Conservation (phyloP, 2,888 invertebrate species). For the Hyppa rectilinea region DNA sequence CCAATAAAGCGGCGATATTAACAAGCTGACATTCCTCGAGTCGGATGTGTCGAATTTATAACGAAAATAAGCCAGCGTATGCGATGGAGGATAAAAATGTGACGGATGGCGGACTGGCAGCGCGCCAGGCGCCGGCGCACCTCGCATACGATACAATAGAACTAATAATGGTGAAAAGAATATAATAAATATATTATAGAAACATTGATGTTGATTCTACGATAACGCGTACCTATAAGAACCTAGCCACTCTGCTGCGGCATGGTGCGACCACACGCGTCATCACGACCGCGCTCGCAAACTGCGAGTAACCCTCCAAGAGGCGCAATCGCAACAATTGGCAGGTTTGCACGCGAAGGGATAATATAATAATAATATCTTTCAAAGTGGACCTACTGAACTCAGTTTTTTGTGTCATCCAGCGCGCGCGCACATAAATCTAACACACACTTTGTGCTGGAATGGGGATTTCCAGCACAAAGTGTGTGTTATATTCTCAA, state of each 20-base stretch:
- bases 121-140: slow-evolving; percentile 52
- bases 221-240: too few species aligned
- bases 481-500: too few species aligned
- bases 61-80: slow-evolving; percentile 64
- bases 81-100: slow-evolving; percentile 59
- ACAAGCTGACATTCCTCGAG: slow-evolving; percentile 52
- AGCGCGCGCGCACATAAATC: slow-evolving; percentile 32
- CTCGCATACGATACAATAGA: neutral
- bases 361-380: too few species aligned
- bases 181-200: too few species aligned
- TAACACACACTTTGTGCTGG: slow-evolving; percentile 17
- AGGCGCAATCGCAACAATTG: too few species aligned
- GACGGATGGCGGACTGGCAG: slow-evolving; percentile 60
- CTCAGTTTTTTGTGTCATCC: neutral
- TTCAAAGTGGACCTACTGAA: slow-evolving; percentile 7
- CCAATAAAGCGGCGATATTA: slow-evolving; percentile 44
- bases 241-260: neutral
- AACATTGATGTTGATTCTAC: too few species aligned
- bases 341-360: too few species aligned
- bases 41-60: slow-evolving; percentile 65
- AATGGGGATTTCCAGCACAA: too few species aligned
- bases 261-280: neutral
- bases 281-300: neutral
- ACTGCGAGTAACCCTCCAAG: too few species aligned
- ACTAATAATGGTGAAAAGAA: slow-evolving; percentile 23